Base-by-base conservation (phyloP, 2,797 vertebrate species). In the Manis crassicaudata region DNA sequence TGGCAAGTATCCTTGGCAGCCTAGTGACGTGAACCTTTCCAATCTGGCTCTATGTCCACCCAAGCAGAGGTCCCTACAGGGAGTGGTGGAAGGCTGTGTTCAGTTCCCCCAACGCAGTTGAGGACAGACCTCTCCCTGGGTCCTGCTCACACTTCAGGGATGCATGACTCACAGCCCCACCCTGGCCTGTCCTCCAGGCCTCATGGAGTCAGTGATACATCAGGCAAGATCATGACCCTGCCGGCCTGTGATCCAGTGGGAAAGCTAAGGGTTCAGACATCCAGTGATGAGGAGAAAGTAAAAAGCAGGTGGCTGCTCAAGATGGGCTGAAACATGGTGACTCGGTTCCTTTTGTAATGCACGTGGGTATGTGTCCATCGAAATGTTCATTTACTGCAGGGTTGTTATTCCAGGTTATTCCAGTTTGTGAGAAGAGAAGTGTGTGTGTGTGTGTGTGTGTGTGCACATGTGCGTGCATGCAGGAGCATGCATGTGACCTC, bases 41-140 rank as follows among this genome's bases (percentile, higher is more conserved):
- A 92, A 27, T 20, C 23, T 35, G 25, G 50, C 35, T 62, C 88
- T 21, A 29, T 73, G 77, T 95, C 94, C 11, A 81, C 40, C 81
- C 94, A 85, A 67, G 46, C 9, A 68, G 23, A 75, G 58, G 43
- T 52, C n/a, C 50, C 62, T 37, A 14, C 11, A 3, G 82, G 46
- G 50, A 70, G 40, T 1, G 0, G 32, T 43, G 21, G 25, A 82
- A 67, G 18, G 20, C 12, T 21, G 14, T 65, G 29, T 77, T 65
- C 14, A 25, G 21, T 52, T 54, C 82, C 50, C 17, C 56, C 14
- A 37, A 7, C 3, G 18, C 65, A 40, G 35, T 54, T 13, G 67
- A 76, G 37, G 83, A 65, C 0, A 18, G 46, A 46, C 54, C 35
- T 67, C 76, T 81, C 70, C 21, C 65, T 82, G 23, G 40, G 60